These are phyloP conservation scores for Myotis myotis DNA, from an alignment of 2,797 vertebrate species.

Conservation along the genomic window DNA sequence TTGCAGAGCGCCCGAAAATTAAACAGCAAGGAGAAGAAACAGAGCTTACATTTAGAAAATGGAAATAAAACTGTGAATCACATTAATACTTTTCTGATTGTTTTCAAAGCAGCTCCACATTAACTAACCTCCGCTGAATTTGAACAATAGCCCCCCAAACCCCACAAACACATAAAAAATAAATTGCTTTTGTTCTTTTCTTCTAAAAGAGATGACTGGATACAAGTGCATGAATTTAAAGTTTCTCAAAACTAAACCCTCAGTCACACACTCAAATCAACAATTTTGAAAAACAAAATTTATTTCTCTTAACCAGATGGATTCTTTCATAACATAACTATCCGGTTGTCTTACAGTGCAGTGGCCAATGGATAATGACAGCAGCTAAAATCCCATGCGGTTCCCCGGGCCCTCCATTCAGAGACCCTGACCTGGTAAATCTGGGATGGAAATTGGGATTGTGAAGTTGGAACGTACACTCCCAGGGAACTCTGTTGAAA, in stretches of 20 bases:
- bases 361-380: not conserved
- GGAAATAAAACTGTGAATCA: conserved; percentile 20
- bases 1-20: conserved; percentile 33
- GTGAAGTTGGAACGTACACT: not conserved
- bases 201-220: not conserved
- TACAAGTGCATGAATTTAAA: not conserved
- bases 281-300: not conserved
- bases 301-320: not conserved
- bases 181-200: not conserved
- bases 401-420: not conserved
- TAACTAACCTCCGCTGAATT: conserved; percentile 51
- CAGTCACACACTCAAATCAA: not conserved
- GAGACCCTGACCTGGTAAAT: not conserved
- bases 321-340: not conserved
- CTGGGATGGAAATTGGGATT: not conserved
- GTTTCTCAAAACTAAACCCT: not conserved
- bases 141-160: not conserved
- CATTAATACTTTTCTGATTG: not conserved
- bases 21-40: not conserved
- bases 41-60: not conserved
- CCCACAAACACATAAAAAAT: too few relatives aligned
- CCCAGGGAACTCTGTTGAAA: not conserved
- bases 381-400: fast-evolving
- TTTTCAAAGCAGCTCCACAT: not conserved
- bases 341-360: fast-evolving